Evolutionary conservation across 2,797 vertebrate species (phyloP).

Genomic region (Fundulus diaphanus): DNA sequence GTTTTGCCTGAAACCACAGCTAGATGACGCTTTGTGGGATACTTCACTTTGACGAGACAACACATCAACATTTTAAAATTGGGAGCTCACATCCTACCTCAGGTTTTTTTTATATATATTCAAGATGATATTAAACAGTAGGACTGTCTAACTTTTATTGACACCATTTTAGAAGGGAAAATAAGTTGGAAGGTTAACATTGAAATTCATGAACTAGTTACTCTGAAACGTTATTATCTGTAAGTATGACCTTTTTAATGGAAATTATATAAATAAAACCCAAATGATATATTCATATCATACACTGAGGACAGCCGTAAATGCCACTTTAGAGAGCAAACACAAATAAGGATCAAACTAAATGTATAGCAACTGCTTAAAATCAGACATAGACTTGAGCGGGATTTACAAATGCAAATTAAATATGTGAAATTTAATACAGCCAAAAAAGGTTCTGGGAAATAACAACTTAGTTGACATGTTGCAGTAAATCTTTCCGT

Average conservation of each 20-base stretch:
- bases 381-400: neutral
- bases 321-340: neutral
- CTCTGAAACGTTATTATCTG: neutral
- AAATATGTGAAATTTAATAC: constrained; percentile 4
- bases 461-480: constrained; percentile 27
- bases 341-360: neutral
- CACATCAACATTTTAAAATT: too few species aligned
- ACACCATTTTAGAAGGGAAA: neutral
- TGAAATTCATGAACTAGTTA: neutral
- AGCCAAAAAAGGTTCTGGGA: constrained; percentile 1
- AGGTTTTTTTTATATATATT: too few species aligned
- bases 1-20: too few species aligned
- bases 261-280: neutral
- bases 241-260: neutral
- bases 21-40: too few species aligned
- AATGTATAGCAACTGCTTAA: neutral
- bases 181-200: neutral
- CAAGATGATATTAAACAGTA: neutral
- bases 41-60: too few species aligned
- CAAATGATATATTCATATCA: neutral
- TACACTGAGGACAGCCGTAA: neutral
- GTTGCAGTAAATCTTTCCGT: constrained; percentile 21
- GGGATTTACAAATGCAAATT: neutral
- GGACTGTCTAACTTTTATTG: neutral
- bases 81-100: too few species aligned